Evolutionary conservation across 1,140 invertebrate genomes (phyloP).

Genomic region (Octopus sinensis): DNA sequence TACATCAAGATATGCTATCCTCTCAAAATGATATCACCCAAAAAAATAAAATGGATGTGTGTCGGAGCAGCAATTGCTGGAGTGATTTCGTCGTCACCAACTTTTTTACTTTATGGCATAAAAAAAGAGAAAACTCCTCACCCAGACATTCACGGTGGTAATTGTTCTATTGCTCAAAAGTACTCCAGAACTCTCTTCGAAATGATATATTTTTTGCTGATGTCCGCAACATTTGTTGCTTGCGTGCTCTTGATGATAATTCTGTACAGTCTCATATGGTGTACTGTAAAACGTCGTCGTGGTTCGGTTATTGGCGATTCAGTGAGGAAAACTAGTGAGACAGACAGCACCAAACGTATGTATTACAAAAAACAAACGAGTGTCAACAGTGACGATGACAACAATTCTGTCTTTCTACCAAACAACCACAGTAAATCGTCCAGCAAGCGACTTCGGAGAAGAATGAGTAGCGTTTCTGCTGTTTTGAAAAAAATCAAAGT

Average conservation of each 20-base stretch:
- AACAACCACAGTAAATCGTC: not conserved
- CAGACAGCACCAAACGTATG: not conserved
- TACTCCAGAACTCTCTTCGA: not conserved
- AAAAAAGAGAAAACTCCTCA: not conserved
- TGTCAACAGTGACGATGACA: not conserved
- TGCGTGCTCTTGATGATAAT: constrained; percentile 35
- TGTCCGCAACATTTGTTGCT: constrained; percentile 31
- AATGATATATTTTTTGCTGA: not conserved
- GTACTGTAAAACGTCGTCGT: constrained; percentile 33
- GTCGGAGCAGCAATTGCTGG: not conserved
- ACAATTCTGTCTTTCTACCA: not conserved
- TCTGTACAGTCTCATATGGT: constrained; percentile 37
- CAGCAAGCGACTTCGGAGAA: not conserved
- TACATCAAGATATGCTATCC: constrained; percentile 15
- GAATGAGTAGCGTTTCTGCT: not conserved
- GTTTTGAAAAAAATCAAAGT: constrained; percentile 7
- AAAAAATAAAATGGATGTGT: constrained; percentile 9
- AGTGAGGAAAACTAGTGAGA: constrained; percentile 18
- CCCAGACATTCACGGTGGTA: not conserved
- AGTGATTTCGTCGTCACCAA: not conserved
- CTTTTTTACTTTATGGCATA: constrained; percentile 9
- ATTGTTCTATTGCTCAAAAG: constrained; percentile 5
- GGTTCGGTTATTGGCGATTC: constrained; percentile 17
- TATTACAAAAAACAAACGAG: not conserved
- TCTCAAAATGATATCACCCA: not conserved